Conservation (phyloP, 2,113 vertebrate genomes). For the Ceyx cyanopectus region DNA sequence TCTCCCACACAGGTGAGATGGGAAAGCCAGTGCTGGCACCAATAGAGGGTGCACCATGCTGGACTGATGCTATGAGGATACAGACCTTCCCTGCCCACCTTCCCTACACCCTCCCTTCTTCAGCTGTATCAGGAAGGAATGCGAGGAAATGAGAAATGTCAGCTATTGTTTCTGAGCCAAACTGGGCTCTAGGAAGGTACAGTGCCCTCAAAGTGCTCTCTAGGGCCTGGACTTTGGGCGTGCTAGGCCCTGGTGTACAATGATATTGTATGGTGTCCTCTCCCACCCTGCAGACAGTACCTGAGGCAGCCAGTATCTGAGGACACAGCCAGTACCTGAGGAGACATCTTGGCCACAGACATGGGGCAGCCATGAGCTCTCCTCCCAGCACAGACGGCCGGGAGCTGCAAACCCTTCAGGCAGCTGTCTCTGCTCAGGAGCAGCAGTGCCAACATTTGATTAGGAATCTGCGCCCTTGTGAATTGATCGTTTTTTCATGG, state of each 20-base stretch:
- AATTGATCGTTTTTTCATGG: rapidly evolving
- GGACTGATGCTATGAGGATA: not conserved
- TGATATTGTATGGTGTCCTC: not conserved
- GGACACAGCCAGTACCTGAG: no score
- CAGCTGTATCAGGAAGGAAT: not conserved
- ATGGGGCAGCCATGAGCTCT: not conserved
- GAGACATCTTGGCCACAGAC: not conserved
- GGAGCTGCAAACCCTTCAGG: not conserved
- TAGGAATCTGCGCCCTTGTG: not conserved
- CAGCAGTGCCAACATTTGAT: not conserved
- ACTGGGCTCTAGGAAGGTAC: not conserved
- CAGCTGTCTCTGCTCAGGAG: not conserved
- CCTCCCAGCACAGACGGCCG: rapidly evolving
- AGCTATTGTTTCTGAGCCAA: not conserved
- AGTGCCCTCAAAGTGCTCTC: rapidly evolving
- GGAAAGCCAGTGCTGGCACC: not conserved
- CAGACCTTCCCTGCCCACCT: not conserved
- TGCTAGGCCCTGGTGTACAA: rapidly evolving
- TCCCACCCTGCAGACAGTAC: not conserved
- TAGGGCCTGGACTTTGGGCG: no score
- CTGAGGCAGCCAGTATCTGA: no score
- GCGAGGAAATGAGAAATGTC: not conserved
- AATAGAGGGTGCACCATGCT: not conserved
- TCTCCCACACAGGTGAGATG: not conserved
- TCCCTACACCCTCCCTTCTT: rapidly evolving